Conservation (phyloP, 2,888 invertebrate species). For the Axea sp. region DNA sequence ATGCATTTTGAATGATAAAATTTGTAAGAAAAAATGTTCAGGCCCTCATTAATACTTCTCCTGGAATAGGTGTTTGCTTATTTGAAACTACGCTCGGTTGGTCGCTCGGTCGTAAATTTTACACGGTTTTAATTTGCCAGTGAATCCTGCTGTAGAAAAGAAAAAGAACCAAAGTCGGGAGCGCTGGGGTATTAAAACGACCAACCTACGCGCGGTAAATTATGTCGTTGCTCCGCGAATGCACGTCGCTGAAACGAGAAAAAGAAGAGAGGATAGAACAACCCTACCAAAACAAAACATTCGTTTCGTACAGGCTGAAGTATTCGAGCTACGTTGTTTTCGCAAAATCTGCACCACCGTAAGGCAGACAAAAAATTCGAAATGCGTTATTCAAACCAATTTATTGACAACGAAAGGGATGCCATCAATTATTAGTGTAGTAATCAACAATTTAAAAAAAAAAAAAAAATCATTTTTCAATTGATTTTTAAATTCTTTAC, state of each 20-base stretch:
- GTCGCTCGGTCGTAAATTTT: constrained; percentile 66
- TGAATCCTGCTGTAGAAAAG: constrained; percentile 35
- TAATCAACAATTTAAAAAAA: too few relatives aligned
- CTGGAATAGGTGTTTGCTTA: constrained; percentile 65
- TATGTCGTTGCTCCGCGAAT: constrained; percentile 67
- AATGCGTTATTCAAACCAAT: constrained; percentile 41
- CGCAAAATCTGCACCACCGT: constrained; percentile 6
- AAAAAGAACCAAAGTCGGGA: constrained; percentile 47
- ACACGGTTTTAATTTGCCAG: constrained; percentile 69
- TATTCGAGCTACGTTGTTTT: constrained; percentile 11
- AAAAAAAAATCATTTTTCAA: too few relatives aligned
- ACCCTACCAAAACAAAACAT: constrained; percentile 46
- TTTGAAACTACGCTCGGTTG: constrained; percentile 66
- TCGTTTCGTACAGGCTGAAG: constrained; percentile 13
- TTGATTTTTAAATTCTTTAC: too few relatives aligned
- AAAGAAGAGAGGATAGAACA: constrained; percentile 4
- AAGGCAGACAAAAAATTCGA: constrained; percentile 19
- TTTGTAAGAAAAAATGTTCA: too few relatives aligned
- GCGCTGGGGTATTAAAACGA: constrained; percentile 68
- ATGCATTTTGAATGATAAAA: too few relatives aligned
- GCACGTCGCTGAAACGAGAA: constrained; percentile 54
- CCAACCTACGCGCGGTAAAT: constrained; percentile 70
- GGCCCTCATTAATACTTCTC: constrained; percentile 70
- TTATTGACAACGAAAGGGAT: constrained; percentile 32
- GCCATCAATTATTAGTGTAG: constrained; percentile 27